These are phyloP conservation scores for Acanthiza pusilla DNA, from an alignment of 2,797 vertebrate genomes.

Conservation along the genomic window DNA sequence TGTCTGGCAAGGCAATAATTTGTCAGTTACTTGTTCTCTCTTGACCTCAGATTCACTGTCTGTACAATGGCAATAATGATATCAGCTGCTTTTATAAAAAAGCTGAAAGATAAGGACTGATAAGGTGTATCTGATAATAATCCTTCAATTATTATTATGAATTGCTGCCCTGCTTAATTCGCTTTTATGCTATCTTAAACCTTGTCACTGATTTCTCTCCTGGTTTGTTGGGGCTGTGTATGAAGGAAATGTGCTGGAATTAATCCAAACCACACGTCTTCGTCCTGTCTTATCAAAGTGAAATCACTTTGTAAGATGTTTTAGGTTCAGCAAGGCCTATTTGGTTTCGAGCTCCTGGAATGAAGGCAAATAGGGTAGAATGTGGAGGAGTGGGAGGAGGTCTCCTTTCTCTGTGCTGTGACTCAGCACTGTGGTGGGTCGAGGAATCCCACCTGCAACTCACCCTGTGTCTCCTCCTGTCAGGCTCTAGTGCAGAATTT, in stretches of 20 bases:
- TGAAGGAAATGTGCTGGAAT: not conserved
- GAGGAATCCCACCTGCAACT: not conserved
- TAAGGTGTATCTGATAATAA: not conserved
- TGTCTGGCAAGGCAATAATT: not conserved
- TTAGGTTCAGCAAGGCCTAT: not conserved
- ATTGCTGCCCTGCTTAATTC: not conserved
- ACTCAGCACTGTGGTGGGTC: not conserved
- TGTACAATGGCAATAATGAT: not conserved
- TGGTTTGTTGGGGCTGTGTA: not conserved
- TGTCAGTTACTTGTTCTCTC: not conserved
- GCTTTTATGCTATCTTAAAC: not conserved
- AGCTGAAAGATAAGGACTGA: not conserved
- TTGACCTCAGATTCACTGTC: not conserved
- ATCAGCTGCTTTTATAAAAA: not conserved
- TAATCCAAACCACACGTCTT: not conserved
- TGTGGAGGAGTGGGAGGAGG: not conserved
- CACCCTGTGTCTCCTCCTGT: not conserved
- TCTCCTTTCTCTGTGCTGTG: not conserved
- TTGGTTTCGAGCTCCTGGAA: slow-evolving; percentile 1
- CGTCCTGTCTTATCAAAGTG: not conserved
- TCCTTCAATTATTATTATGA: not conserved
- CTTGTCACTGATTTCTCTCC: not conserved
- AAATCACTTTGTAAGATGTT: not conserved
- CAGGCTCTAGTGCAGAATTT: not conserved
- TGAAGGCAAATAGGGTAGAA: not conserved